These are phyloP conservation scores for Drosophila subquinaria DNA, from an alignment of 2,888 invertebrate species.

Conservation along the genomic window DNA sequence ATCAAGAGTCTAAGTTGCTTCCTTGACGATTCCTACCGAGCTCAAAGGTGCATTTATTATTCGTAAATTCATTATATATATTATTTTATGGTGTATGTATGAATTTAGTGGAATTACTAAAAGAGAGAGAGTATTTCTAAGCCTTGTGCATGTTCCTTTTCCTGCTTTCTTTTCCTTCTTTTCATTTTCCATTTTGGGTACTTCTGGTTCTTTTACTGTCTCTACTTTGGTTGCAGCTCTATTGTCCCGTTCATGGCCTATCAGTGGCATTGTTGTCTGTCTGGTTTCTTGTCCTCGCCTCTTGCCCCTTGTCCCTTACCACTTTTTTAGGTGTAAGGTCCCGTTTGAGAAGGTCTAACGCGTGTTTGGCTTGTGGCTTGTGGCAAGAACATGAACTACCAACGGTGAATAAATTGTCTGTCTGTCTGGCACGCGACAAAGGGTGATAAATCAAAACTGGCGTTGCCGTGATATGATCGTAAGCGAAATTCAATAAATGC, in stretches of 20 bases:
- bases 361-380: conserved; percentile 37
- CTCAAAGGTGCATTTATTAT: no score
- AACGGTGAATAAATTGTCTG: conserved; percentile 6
- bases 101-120: not conserved
- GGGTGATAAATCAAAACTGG: conserved; percentile 36
- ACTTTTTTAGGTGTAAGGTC: conserved; percentile 34
- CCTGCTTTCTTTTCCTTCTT: not conserved
- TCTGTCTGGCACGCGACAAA: conserved; percentile 3
- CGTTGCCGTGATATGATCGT: not conserved
- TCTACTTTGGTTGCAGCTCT: conserved; percentile 25
- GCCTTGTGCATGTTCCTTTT: not conserved
- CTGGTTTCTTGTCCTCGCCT: not conserved
- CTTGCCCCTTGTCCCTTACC: not conserved
- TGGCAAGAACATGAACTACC: not conserved
- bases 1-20: no score
- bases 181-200: not conserved
- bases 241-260: conserved; percentile 40
- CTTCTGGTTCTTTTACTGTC: conserved; percentile 14
- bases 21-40: no score
- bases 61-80: not conserved
- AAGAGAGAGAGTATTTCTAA: not conserved
- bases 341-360: conserved; percentile 45
- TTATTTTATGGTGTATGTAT: not conserved
- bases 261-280: conserved; percentile 26
- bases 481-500: conserved; percentile 45